Conservation (phyloP, 1,140 invertebrate genomes). For the Drosophila trapezifrons region DNA sequence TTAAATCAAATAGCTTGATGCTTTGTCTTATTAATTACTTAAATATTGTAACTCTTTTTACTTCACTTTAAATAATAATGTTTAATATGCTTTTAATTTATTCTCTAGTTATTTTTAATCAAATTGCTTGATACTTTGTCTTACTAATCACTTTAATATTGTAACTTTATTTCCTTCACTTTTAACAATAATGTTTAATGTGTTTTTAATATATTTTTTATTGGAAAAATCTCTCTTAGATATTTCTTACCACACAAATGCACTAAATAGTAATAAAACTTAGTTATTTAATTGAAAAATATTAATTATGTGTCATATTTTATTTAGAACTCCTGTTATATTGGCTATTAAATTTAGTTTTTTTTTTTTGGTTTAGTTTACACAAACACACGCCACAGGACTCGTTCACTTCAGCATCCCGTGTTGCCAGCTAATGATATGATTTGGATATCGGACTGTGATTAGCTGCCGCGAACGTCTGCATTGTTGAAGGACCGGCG, state of each 20-base stretch:
- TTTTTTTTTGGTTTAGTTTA: not conserved
- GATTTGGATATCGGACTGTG: conserved; percentile 27
- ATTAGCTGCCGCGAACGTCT: conserved; percentile 50
- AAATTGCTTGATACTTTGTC: no score
- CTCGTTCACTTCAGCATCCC: not conserved
- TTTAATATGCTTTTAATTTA: not conserved
- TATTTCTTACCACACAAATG: conserved; percentile 11
- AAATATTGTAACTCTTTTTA: no score
- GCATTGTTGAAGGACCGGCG: conserved; percentile 69
- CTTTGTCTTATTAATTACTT: no score
- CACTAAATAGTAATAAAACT: not conserved
- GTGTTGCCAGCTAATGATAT: conserved; percentile 11
- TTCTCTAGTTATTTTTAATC: no score
- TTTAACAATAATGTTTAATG: not conserved
- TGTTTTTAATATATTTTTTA: not conserved
- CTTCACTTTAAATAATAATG: not conserved
- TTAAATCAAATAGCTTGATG: no score
- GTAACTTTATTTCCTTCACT: no score
- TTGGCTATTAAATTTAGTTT: not conserved
- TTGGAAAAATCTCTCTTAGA: not conserved
- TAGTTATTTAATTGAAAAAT: not conserved
- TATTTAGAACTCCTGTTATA: not conserved
- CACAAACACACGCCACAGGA: not conserved
- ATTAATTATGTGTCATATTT: not conserved
- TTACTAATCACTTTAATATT: no score